Conservation (phyloP, 1,140 invertebrate species). For the Campoletis sonorensis region DNA sequence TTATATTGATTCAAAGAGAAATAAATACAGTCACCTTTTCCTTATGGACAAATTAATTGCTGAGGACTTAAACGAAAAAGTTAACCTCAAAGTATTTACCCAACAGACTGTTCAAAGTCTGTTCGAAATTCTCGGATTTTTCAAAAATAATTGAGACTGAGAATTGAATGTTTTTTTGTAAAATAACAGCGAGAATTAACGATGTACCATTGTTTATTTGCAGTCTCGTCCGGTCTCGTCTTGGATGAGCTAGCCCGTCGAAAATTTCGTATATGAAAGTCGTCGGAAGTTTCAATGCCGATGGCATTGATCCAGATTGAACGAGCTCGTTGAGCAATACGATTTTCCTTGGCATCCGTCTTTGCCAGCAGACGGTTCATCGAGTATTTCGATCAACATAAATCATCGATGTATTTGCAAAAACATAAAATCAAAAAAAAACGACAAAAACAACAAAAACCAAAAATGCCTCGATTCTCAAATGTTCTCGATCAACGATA, state of each 20-base stretch:
- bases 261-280: neutral
- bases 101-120: too few species aligned
- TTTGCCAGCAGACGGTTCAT: constrained; percentile 15
- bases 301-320: constrained; percentile 17
- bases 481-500: neutral
- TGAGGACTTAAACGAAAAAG: too few species aligned
- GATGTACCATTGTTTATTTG: neutral
- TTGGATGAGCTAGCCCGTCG: neutral
- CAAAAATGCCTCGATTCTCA: neutral
- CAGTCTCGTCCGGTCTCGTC: neutral
- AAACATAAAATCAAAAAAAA: neutral
- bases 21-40: too few species aligned
- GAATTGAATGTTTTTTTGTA: neutral
- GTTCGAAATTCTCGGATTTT: too few species aligned
- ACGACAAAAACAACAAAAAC: too few species aligned
- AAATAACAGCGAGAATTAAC: neutral
- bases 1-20: too few species aligned
- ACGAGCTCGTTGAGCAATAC: constrained; percentile 10
- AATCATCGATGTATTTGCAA: neutral
- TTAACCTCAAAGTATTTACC: too few species aligned
- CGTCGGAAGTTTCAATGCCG: constrained; percentile 24
- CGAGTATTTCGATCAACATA: constrained; percentile 10
- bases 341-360: constrained; percentile 16
- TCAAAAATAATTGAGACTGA: too few species aligned
- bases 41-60: too few species aligned